Evolutionary conservation across 2,797 vertebrate genomes (phyloP), one percentile per base, ranked within the genome.

Genomic region (Clarias platycephalus): DNA sequence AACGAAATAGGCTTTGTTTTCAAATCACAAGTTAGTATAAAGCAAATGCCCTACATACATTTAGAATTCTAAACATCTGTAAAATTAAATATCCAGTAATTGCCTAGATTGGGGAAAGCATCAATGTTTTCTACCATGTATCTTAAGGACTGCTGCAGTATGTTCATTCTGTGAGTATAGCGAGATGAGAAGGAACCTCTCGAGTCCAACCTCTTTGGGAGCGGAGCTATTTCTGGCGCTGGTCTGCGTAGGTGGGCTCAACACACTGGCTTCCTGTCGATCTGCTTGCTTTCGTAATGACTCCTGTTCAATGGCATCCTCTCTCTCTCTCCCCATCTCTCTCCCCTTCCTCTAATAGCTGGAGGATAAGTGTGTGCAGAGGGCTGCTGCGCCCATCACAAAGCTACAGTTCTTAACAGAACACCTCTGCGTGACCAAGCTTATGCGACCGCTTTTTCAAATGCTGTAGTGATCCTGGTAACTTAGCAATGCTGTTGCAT

Each of bases 231-330:
- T 94, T 94, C 91, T 71, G 90, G 92, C 86, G 62, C 85, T 90
- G 88, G 91, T 74, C 88, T 86, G 93, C 90, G 93, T 94, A 92
- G 93, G 93, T 93, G 90, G 91, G 86, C 88, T 90, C 90, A 93
- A 93, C 92, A 93, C 88, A 89, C 93, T 92, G 91, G 92, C 91
- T 93, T 94, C 91, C 92, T 91, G 94, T 95, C 87, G 92, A 94
- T 95, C 91, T 88, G 89, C 88, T 86, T 91, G 93, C 92, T 91
- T 92, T 92, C 93, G 88, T 93, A 91, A 94, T 92, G 87, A 55
- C 87, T 91, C 90, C 90, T 81, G 72, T 90, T 94, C 88, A 86
- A 89, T 84, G 71, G 82, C 83, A 90, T 87, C 83, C 87, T 90
- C 83, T 85, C 87, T 40, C 74, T 58, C 28, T 72, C 40, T 88